Evolutionary conservation across 92 coral and sea anemone species (phyloP), one percentile per base, ranked within the genome.

Genomic region (Actinostola sp.): DNA sequence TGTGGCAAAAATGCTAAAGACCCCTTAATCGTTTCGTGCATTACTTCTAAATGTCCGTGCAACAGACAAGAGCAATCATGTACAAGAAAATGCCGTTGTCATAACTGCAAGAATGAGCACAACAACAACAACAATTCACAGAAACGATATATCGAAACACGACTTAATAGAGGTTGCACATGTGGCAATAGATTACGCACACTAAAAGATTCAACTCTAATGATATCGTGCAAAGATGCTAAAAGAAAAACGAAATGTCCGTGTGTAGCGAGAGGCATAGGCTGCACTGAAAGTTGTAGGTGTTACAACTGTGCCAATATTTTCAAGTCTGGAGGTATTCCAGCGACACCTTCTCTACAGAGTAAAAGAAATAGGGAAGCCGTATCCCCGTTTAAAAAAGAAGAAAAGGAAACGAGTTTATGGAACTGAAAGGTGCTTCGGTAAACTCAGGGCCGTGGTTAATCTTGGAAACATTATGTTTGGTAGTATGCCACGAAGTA

Each of bases 381-480:
- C 1, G 76, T 81, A 39, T 81, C 76, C 21, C 50, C 64, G 14
- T 73, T 73, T 50, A 81, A 76, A n/a, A n/a, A 50, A 75, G 87
- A 39, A 82, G 48, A 60, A n/a, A 17, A 52, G 87, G 87, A 63
- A 59, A 14, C 2, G 61, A 58, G 3, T 74, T 73, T 55, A 59
- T 76, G 82, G 49, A 38, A 3, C 20, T 9, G 17, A 44, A 82
- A 76, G 54, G 43, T 20, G 78, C 46, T 34, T 25, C 43, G 17
- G 53, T 61, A 36, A 62, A 15, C 45, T 30, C 42, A 28, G 88
- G 88, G 43, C 82, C 88, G 48, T 82, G 88, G 82, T 49, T 66
- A 71, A 3, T 60, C 13, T n/a, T 82, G 29, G 87, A 82, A 51
- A 82, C 77, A 9, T 41, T 82, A 43, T 76, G 81, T 62, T 34